Evolutionary conservation across 2,888 invertebrate genomes (phyloP).

Genomic region (Lepetodrilus schrolli): DNA sequence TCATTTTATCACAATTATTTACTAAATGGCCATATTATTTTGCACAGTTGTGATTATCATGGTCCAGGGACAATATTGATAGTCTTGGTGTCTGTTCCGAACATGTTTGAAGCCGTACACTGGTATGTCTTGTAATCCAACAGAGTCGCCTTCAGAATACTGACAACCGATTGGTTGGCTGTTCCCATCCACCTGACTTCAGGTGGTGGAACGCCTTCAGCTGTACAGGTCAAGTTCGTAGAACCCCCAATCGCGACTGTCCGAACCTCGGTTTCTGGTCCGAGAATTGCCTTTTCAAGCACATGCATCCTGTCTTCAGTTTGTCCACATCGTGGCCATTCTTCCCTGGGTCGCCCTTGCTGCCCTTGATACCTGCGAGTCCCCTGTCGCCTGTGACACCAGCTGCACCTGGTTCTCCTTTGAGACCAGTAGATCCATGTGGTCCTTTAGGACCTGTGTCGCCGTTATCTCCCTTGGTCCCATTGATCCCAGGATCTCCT

Average conservation of each 20-base stretch:
- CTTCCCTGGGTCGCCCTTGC: neutral
- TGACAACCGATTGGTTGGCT: neutral
- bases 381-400: neutral
- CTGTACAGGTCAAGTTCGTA: neutral
- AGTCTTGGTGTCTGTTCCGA: neutral
- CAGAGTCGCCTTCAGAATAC: neutral
- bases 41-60: no score
- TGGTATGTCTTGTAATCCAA: constrained; percentile 1
- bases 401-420: neutral
- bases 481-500: neutral
- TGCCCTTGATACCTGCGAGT: neutral
- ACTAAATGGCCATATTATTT: no score
- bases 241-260: neutral
- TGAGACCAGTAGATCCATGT: neutral
- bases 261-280: neutral
- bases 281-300: neutral
- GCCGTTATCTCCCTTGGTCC: neutral
- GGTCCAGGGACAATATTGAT: neutral
- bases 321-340: neutral
- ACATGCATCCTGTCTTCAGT: neutral
- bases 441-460: neutral
- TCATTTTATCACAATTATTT: no score
- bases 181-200: neutral
- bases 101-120: neutral
- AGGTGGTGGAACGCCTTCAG: neutral